phyloP scores from a whole-genome alignment of 2,113 vertebrate species.

The Heterocephalus glaber region DNA sequence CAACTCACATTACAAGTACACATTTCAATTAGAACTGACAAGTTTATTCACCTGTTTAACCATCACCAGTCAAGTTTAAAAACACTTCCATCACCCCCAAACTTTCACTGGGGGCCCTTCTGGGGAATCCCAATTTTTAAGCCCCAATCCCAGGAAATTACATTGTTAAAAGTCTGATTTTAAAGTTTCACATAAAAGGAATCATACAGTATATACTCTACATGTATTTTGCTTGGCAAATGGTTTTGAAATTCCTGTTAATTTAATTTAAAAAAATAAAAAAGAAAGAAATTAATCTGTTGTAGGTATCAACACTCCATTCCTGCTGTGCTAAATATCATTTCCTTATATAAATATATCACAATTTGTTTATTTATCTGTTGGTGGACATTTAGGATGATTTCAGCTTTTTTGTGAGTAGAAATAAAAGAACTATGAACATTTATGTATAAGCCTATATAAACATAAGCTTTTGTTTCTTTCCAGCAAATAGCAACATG shows the following conservation, averaged over 20 bases:
- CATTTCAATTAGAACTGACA: background rate
- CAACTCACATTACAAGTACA: background rate
- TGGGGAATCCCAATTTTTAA: background rate
- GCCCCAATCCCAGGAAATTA: background rate
- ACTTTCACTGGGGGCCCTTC: background rate
- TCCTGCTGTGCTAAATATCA: background rate
- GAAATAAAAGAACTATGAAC: slow-evolving; percentile 16
- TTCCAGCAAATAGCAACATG: background rate
- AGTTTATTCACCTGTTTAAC: background rate
- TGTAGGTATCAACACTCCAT: background rate
- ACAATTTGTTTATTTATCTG: background rate
- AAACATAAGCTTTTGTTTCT: background rate
- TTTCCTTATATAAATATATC: background rate
- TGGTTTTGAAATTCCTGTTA: slow-evolving; percentile 29
- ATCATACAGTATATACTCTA: background rate
- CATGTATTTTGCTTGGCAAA: slow-evolving; percentile 11
- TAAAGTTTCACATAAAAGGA: background rate
- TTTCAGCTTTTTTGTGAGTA: background rate
- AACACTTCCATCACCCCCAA: background rate
- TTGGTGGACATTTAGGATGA: background rate
- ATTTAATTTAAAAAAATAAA: too few species aligned
- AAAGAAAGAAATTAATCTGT: too few species aligned
- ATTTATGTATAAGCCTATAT: background rate
- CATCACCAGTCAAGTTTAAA: background rate
- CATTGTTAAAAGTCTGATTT: background rate